Conservation (phyloP, 2,888 invertebrate species). For the Hypena proboscidalis region DNA sequence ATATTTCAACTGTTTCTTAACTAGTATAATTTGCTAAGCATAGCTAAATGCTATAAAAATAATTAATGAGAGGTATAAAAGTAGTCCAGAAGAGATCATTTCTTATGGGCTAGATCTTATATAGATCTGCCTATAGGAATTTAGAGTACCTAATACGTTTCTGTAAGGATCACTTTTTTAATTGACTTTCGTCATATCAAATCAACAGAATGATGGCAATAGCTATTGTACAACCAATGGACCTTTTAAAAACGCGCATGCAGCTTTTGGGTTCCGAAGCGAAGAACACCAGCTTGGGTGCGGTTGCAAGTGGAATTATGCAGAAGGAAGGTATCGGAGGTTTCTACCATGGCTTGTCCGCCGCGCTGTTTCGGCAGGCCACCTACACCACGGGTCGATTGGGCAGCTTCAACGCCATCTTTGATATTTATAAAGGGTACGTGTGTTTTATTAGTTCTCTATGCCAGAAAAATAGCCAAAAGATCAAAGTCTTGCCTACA, state of each 20-base stretch:
- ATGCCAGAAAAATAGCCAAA: background rate
- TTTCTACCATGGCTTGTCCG: constrained; percentile 95
- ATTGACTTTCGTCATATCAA: background rate
- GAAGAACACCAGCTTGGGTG: constrained; percentile 88
- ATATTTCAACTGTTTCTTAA: no score
- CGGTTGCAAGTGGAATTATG: constrained; percentile 89
- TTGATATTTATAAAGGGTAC: constrained; percentile 70
- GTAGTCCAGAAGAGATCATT: no score
- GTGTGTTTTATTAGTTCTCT: constrained; percentile 11
- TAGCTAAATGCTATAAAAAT: no score
- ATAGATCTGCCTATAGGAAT: no score
- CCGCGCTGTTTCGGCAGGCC: constrained; percentile 96
- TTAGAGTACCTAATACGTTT: no score
- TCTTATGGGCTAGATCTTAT: no score
- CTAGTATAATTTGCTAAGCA: no score
- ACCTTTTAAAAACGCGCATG: constrained; percentile 65
- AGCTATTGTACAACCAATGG: constrained; percentile 60
- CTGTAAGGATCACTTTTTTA: no score
- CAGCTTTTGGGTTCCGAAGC: constrained; percentile 77
- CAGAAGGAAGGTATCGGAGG: constrained; percentile 93
- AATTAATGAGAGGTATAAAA: background rate
- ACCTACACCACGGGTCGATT: constrained; percentile 98
- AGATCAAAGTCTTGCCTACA: no score
- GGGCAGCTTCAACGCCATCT: constrained; percentile 95
- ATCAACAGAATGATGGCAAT: constrained; percentile 57